These are phyloP conservation scores for Melipona beecheii DNA, from an alignment of 2,888 invertebrate genomes.

Conservation along the genomic window DNA sequence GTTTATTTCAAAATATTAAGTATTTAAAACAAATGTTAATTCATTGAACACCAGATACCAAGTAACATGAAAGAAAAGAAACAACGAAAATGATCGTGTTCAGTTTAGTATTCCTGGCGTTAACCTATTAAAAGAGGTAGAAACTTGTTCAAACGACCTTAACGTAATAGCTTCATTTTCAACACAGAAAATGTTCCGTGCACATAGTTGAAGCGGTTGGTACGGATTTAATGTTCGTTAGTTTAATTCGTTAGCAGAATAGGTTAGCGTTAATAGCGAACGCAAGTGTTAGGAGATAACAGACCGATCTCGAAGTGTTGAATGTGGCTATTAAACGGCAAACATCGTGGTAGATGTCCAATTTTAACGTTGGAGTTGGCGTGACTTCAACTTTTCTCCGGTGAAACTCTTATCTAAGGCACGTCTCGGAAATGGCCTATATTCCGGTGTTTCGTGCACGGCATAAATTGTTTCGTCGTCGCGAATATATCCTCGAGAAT, in stretches of 20 bases:
- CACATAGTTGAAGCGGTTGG: background rate
- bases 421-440: constrained; percentile 40
- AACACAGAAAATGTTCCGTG: background rate
- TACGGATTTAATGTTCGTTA: constrained; percentile 6
- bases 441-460: constrained; percentile 37
- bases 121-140: background rate
- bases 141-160: background rate
- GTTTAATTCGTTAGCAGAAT: constrained; percentile 5
- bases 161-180: constrained; percentile 1
- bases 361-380: constrained; percentile 29
- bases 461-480: constrained; percentile 42
- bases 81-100: background rate
- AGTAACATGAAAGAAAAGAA: background rate
- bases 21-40: background rate
- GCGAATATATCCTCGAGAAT: constrained; percentile 6
- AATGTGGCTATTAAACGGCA: background rate
- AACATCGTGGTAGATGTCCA: constrained; percentile 10
- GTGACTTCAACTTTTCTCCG: constrained; percentile 37
- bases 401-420: constrained; percentile 35
- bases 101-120: background rate
- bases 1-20: too few relatives aligned
- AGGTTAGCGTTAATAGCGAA: background rate
- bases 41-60: background rate
- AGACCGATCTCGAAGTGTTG: background rate
- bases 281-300: constrained; percentile 6